These are phyloP conservation scores for Diplodus puntazzo DNA, from an alignment of 2,797 vertebrate genomes.

Conservation along the genomic window DNA sequence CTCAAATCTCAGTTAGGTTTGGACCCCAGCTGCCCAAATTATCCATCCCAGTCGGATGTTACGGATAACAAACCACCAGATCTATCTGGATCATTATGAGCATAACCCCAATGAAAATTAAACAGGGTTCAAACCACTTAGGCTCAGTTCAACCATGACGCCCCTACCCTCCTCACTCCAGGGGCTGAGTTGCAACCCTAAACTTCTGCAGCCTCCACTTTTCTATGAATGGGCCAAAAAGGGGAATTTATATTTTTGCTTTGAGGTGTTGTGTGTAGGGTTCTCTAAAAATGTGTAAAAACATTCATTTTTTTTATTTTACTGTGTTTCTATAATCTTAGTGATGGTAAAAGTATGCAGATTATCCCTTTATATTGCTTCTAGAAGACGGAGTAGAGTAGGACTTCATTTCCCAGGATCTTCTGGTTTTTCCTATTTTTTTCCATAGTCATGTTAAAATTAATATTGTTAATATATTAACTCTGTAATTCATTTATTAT, in stretches of 20 bases:
- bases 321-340: no score
- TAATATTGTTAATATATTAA: no score
- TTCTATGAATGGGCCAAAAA: neutral
- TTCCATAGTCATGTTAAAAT: no score
- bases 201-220: constrained; percentile 8
- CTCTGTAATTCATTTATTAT: no score
- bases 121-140: constrained; percentile 8
- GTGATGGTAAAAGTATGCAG: no score
- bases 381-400: no score
- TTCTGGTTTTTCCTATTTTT: no score
- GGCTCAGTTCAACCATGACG: neutral
- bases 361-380: no score
- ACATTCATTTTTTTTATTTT: no score
- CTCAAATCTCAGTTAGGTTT: neutral
- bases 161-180: no score
- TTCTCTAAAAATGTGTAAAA: no score
- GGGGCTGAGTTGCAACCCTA: neutral
- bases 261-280: neutral
- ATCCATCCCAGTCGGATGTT: neutral
- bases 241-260: neutral
- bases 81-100: neutral
- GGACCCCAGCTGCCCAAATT: neutral
- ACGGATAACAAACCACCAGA: neutral
- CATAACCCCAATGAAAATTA: neutral
- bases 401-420: no score